Percentiles rank a stretch among this genome's conserved stretches.
Conservation (phyloP, 2,797 vertebrate species). For the Ispidina picta region DNA sequence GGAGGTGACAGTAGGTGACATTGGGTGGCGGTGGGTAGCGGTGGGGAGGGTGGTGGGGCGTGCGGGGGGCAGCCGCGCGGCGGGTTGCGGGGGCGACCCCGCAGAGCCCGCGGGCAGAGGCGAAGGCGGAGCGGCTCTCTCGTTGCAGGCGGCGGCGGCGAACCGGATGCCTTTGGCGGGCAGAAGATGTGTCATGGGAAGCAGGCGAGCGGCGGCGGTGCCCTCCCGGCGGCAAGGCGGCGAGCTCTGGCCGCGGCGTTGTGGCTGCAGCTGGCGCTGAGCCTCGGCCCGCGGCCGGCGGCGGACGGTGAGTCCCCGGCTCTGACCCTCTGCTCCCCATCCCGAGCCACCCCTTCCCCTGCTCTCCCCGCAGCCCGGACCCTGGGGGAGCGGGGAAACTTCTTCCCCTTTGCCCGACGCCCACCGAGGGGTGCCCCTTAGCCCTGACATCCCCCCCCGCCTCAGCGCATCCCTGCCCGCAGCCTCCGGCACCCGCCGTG, state of each 20-base stretch:
- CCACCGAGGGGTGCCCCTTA: background rate
- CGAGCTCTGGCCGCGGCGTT: conserved; percentile 73
- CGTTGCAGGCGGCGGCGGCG: conserved; percentile 72
- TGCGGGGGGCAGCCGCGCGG: background rate
- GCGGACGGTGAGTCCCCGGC: conserved; percentile 73
- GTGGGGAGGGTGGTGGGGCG: background rate
- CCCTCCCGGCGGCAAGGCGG: conserved; percentile 60
- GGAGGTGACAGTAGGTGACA: too few species aligned
- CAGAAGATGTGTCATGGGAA: conserved; percentile 83
- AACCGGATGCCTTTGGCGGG: conserved; percentile 76
- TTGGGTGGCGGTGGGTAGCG: background rate
- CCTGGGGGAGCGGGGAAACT: background rate
- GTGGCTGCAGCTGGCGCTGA: conserved; percentile 77
- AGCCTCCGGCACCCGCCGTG: background rate
- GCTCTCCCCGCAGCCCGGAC: background rate
- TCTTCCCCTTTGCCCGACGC: background rate
- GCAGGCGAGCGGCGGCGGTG: conserved; percentile 72
- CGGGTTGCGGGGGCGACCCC: background rate
- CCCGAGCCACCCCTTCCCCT: background rate
- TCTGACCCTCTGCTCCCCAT: background rate
- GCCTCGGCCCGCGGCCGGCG: conserved; percentile 77
- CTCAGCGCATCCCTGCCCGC: background rate
- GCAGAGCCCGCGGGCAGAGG: background rate
- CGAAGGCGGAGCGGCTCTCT: conserved; percentile 6
- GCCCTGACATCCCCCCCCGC: too few species aligned